Percentiles rank a stretch among this genome's conserved stretches.
Evolutionary conservation across 2,888 invertebrate genomes (phyloP).

Genomic region (Isotomurus palustris): DNA sequence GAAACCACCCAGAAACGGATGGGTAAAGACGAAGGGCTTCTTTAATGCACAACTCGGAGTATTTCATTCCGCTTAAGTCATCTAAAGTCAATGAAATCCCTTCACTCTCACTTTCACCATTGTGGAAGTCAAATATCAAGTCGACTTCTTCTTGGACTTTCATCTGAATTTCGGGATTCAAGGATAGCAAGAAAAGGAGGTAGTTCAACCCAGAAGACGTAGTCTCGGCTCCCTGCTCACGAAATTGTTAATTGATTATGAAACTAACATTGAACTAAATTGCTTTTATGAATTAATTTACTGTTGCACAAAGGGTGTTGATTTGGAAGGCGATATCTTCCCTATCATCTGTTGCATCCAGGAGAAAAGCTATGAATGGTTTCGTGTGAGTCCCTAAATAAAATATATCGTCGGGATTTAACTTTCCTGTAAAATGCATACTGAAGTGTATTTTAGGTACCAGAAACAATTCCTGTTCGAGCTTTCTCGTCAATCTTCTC

Average conservation of each 20-base stretch:
- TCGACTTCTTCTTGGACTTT: conserved; percentile 6
- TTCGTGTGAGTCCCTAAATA: not conserved
- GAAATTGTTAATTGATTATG: not conserved
- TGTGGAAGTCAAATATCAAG: not conserved
- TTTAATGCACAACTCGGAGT: conserved; percentile 3
- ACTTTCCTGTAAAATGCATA: not conserved
- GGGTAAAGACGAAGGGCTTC: conserved; percentile 1
- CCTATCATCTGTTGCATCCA: not conserved
- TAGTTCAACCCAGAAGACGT: not conserved
- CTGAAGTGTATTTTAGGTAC: not conserved
- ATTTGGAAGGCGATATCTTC: not conserved
- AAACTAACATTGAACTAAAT: not conserved
- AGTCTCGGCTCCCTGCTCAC: not conserved
- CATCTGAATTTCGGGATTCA: not conserved
- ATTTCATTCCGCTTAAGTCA: not conserved
- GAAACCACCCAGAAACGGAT: not conserved
- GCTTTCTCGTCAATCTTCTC: not conserved
- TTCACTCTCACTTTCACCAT: not conserved
- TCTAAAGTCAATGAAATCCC: not conserved
- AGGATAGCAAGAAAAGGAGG: not conserved
- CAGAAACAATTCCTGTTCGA: not conserved
- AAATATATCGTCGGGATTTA: not conserved
- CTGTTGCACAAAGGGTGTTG: not conserved
- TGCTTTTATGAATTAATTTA: not conserved
- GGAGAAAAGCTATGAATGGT: not conserved